Evolutionary conservation across 2,113 vertebrate genomes (phyloP).

Genomic region (Pavo muticus): DNA sequence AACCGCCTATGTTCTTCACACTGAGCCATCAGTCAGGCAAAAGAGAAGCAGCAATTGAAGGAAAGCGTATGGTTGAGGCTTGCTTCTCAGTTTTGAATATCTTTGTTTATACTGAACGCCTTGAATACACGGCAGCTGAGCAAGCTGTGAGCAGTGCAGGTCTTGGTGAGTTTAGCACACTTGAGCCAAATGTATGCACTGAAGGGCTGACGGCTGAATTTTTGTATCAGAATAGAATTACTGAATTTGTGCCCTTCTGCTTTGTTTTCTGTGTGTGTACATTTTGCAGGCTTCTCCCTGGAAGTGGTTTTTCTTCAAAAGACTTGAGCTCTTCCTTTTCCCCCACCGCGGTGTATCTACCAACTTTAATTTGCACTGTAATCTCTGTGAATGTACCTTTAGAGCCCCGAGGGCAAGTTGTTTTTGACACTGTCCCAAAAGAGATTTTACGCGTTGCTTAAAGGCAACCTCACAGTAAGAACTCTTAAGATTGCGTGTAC

Average conservation of each 20-base stretch:
- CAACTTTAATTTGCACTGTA: not conserved
- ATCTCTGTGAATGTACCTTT: not conserved
- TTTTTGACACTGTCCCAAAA: slow-evolving; percentile 5
- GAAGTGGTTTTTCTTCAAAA: not conserved
- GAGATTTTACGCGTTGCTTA: not conserved
- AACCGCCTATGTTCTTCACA: not conserved
- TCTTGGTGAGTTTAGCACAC: not conserved
- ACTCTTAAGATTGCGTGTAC: not conserved
- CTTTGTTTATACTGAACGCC: not conserved
- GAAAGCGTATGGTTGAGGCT: not conserved
- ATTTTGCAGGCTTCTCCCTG: not conserved
- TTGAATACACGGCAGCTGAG: not conserved
- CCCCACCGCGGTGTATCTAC: not conserved
- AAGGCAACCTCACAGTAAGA: not conserved
- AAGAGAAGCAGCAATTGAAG: not conserved
- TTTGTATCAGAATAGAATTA: not conserved
- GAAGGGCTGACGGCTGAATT: not conserved
- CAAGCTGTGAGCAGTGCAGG: not conserved
- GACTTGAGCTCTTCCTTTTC: not conserved
- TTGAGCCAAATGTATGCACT: not conserved
- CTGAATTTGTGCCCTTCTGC: not conserved
- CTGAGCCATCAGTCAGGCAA: not conserved
- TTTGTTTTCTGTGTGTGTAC: not conserved
- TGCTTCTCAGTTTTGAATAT: not conserved
- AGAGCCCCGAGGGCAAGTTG: not conserved